Evolutionary conservation across 2,113 vertebrate species (phyloP).

Genomic region (Xyliphius kryptos): DNA sequence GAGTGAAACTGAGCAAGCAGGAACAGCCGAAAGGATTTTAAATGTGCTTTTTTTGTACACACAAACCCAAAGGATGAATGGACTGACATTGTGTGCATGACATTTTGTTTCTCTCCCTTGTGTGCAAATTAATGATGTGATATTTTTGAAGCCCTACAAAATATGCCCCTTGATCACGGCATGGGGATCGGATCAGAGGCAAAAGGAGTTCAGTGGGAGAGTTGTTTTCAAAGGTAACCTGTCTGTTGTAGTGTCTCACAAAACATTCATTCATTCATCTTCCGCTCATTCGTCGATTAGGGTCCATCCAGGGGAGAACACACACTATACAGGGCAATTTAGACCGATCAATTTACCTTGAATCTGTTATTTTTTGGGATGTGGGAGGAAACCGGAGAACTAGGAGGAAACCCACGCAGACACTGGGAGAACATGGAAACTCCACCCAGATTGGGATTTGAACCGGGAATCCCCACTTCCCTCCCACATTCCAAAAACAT

Average conservation of each 20-base stretch:
- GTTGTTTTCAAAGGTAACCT: slow-evolving; percentile 45
- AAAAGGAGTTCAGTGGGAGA: slow-evolving; percentile 34
- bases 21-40: slow-evolving; percentile 12
- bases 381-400: too few relatives aligned
- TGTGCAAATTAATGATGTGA: slow-evolving; percentile 53
- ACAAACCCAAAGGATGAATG: slow-evolving; percentile 37
- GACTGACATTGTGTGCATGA: slow-evolving; percentile 48
- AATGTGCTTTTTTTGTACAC: slow-evolving; percentile 32
- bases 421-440: too few relatives aligned
- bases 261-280: slow-evolving; percentile 25
- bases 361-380: too few relatives aligned
- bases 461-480: too few relatives aligned
- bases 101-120: slow-evolving; percentile 48
- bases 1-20: neutral
- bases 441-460: too few relatives aligned
- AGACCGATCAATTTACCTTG: too few relatives aligned
- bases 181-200: slow-evolving; percentile 36
- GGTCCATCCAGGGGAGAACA: too few relatives aligned
- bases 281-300: too few relatives aligned
- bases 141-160: slow-evolving; percentile 51
- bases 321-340: too few relatives aligned
- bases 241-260: slow-evolving; percentile 40
- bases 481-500: too few relatives aligned
- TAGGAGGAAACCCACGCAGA: too few relatives aligned
- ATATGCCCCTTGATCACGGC: slow-evolving; percentile 50